Base-by-base conservation (phyloP, 2,888 invertebrate species). In the Trichopoda pennipes region DNA sequence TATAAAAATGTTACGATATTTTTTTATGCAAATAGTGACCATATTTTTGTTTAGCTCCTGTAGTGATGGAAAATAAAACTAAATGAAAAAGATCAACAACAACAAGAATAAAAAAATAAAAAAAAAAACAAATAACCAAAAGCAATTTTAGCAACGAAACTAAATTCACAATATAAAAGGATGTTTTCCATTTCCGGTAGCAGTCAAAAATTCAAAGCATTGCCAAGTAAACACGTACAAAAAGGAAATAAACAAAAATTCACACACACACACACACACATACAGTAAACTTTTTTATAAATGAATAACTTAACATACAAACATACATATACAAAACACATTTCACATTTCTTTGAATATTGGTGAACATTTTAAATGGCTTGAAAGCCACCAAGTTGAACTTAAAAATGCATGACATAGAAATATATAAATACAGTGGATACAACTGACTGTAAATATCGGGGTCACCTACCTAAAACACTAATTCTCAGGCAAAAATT, bases 311-410 rank as follows among this genome's bases (percentile, higher is more conserved):
- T 51, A 23, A 23, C 56, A 49, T n/a, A 61, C 14, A n/a, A n/a
- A 53, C n/a, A 51, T 21, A 35, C 10, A 19, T 4, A 35, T 12
- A 14, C 14, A 1, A n/a, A 23, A n/a, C 35, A 56, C 44, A 58
- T 19, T 14, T 3, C 12, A 28, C 17, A 28, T 35, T 44, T 21
- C 1, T 44, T 32, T 4, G 3, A 32, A 21, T 17, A 58, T 28
- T 64, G 64, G 51, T 63, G 55, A 66, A 53, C 81, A 82, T 82
- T 72, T 72, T 49, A 78, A 82, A 82, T 79, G 78, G 60, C 81
- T 79, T 61, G 49, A 79, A 82, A 82, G 81, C 81, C 81, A 82
- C 81, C 78, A 79, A 82, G 70, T 82, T 82, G 75, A 79, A 79
- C 78, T 75, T 60, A 68, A 68, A 79, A 79, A 82, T 82, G 75